Evolutionary conservation across 2,113 vertebrate genomes (phyloP).

Genomic region (rat (Rattus norvegicus)): DNA sequence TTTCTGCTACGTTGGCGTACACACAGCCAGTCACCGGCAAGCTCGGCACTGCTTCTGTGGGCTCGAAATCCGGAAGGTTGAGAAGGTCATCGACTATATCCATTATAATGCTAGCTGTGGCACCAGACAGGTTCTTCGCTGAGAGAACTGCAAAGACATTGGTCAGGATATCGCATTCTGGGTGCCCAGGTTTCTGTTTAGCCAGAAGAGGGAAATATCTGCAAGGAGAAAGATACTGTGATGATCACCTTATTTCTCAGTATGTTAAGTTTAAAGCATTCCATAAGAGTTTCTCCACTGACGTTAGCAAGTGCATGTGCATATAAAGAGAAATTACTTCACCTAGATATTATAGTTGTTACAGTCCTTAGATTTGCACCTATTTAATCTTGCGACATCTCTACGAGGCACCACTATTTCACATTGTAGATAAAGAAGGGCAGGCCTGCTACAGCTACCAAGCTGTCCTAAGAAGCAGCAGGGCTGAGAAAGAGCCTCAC

Average conservation of each 20-base stretch:
- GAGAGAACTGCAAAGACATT: slow-evolving; percentile 95
- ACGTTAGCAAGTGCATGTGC: not conserved
- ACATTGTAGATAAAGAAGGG: slow-evolving; percentile 28
- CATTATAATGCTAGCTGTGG: slow-evolving; percentile 90
- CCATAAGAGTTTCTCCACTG: not conserved
- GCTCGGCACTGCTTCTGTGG: slow-evolving; percentile 84
- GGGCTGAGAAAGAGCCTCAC: not conserved
- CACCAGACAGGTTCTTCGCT: slow-evolving; percentile 90
- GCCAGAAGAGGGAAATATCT: slow-evolving; percentile 95
- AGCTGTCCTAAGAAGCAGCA: not conserved
- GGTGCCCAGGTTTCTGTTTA: slow-evolving; percentile 91
- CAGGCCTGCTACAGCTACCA: not conserved
- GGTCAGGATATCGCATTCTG: slow-evolving; percentile 90
- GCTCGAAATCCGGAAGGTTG: slow-evolving; percentile 90
- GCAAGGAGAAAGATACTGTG: slow-evolving; percentile 62
- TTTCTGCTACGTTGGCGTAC: slow-evolving; percentile 71
- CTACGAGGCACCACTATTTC: not conserved
- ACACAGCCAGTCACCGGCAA: slow-evolving; percentile 87
- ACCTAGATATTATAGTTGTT: not conserved
- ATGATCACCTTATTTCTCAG: slow-evolving; percentile 19
- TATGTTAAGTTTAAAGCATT: slow-evolving; percentile 4
- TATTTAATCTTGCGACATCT: not conserved
- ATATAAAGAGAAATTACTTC: not conserved
- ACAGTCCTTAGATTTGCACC: not conserved
- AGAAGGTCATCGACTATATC: slow-evolving; percentile 93